phyloP scores from a whole-genome alignment of 2,113 vertebrate species.

The Fregetta grallaria region DNA sequence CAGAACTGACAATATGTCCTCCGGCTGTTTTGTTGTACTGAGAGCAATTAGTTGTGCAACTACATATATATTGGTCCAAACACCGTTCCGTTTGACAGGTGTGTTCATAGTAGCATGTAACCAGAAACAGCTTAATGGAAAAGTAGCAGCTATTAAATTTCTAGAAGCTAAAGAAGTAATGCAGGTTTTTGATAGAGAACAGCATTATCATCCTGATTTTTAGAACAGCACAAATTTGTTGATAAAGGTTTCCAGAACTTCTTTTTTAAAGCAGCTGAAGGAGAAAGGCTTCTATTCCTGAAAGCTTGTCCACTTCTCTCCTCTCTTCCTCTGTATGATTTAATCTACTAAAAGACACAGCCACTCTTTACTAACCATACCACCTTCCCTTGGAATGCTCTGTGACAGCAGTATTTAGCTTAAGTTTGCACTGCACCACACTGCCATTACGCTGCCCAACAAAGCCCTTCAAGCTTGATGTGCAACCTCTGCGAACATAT shows the following conservation, averaged over 20 bases:
- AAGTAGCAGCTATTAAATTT: neutral
- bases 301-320: neutral
- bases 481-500: fast-evolving
- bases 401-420: neutral
- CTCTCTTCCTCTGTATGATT: neutral
- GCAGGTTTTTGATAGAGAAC: neutral
- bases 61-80: neutral
- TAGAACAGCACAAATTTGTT: neutral
- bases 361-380: neutral
- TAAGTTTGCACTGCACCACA: neutral
- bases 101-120: neutral
- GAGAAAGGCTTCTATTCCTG: neutral
- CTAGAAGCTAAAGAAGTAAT: neutral
- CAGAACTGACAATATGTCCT: neutral
- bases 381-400: neutral
- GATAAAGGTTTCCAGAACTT: neutral
- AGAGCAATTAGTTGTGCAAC: neutral
- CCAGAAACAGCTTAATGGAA: neutral
- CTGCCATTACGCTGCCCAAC: neutral
- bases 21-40: neutral
- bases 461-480: neutral
- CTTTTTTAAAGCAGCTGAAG: neutral
- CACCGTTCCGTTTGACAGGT: neutral
- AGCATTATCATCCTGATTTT: neutral
- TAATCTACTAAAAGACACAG: neutral